These are phyloP conservation scores for Enteromius fasciolatus DNA, from an alignment of 2,797 vertebrate species.

Conservation along the genomic window DNA sequence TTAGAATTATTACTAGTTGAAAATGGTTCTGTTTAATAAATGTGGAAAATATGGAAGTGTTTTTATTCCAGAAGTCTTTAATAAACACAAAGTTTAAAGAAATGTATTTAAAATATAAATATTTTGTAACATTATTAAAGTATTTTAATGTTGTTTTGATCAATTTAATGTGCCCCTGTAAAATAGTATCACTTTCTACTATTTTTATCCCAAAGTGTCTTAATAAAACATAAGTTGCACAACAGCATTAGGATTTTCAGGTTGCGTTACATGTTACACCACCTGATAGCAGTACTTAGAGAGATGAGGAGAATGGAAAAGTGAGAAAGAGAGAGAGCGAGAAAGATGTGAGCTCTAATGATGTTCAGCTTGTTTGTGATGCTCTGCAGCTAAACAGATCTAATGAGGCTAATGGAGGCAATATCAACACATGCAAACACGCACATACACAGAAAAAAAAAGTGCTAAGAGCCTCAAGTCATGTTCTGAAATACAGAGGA, in stretches of 20 bases:
- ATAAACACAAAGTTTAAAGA: background rate
- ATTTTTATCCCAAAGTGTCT: background rate
- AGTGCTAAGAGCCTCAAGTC: conserved; percentile 45
- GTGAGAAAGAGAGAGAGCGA: background rate
- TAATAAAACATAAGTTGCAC: background rate
- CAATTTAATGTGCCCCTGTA: background rate
- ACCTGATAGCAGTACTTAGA: conserved; percentile 1
- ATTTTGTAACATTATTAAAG: background rate
- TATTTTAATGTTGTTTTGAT: background rate
- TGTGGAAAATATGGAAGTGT: background rate
- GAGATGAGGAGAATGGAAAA: conserved; percentile 27
- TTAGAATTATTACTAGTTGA: background rate
- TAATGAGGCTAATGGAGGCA: conserved; percentile 62
- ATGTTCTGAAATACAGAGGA: conserved; percentile 41
- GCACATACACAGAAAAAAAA: background rate
- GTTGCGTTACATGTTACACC: background rate
- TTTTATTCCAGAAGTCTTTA: background rate
- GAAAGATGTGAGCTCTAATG: conserved; percentile 37
- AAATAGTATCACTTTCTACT: background rate
- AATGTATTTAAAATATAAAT: background rate
- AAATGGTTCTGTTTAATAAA: background rate
- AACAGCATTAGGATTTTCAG: background rate
- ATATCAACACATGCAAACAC: conserved; percentile 56
- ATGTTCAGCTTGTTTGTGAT: conserved; percentile 54
- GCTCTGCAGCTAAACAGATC: conserved; percentile 53